Conservation (phyloP, 1,140 invertebrate species). For the Conopomorpha cramerella region DNA sequence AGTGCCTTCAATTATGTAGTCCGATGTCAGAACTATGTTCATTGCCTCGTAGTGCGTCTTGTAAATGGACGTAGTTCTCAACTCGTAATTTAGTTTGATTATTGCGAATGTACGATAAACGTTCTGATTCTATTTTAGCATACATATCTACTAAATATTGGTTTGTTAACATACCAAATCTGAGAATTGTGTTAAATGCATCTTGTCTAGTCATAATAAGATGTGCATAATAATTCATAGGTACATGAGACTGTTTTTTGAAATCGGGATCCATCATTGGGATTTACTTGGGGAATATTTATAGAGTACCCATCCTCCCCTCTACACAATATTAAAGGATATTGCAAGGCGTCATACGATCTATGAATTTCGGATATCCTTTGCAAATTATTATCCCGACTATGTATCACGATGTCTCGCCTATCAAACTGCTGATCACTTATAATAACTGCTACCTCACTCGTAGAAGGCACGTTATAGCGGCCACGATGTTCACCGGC, state of each 20-base stretch:
- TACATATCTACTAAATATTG: constrained; percentile 54
- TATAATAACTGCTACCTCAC: no score
- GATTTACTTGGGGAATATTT: background rate
- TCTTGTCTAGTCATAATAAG: constrained; percentile 15
- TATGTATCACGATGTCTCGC: no score
- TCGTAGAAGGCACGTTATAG: no score
- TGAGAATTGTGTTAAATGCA: constrained; percentile 13
- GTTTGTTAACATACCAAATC: constrained; percentile 14
- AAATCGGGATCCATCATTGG: background rate
- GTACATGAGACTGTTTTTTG: constrained; percentile 17
- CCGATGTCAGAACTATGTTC: no score
- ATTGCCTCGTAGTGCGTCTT: constrained; percentile 14
- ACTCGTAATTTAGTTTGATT: constrained; percentile 54
- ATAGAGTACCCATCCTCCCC: no score
- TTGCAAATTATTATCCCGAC: no score
- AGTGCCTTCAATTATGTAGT: no score
- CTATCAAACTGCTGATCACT: no score
- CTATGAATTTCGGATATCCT: no score
- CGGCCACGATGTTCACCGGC: no score
- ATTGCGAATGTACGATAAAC: constrained; percentile 30
- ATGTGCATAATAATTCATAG: constrained; percentile 16
- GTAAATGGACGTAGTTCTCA: constrained; percentile 50
- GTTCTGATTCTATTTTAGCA: constrained; percentile 54
- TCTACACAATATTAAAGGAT: no score
- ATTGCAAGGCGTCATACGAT: no score